Evolutionary conservation across 2,113 vertebrate genomes (phyloP).

Genomic region (Myanophis thanlyinensis): DNA sequence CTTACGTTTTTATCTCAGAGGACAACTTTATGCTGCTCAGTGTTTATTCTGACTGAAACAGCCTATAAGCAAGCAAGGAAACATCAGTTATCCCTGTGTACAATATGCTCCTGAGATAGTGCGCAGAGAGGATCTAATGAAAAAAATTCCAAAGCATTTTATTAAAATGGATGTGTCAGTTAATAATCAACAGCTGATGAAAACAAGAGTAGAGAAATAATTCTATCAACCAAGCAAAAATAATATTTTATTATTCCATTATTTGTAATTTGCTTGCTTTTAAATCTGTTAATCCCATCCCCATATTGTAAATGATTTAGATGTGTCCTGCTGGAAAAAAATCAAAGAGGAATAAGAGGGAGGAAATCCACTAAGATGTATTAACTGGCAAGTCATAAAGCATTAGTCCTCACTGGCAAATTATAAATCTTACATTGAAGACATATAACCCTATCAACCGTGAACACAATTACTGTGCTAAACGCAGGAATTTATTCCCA

Average conservation of each 20-base stretch:
- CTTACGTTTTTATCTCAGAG: background rate
- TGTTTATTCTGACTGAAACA: background rate
- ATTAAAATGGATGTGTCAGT: background rate
- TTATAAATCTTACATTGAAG: slow-evolving; percentile 60
- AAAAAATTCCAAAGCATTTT: background rate
- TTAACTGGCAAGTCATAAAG: slow-evolving; percentile 71
- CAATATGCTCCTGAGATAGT: background rate
- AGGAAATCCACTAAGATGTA: slow-evolving; percentile 61
- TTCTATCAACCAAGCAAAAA: slow-evolving; percentile 22
- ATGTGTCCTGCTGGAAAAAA: slow-evolving; percentile 55
- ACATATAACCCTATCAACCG: slow-evolving; percentile 49
- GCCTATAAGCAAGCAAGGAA: background rate
- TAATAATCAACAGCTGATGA: background rate
- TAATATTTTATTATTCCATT: slow-evolving; percentile 38
- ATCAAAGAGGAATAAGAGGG: slow-evolving; percentile 58
- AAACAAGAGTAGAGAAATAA: background rate
- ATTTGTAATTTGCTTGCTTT: slow-evolving; percentile 47
- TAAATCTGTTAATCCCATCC: slow-evolving; percentile 54
- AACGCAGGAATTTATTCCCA: slow-evolving; percentile 38
- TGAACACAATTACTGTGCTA: slow-evolving; percentile 48
- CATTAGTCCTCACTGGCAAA: slow-evolving; percentile 58
- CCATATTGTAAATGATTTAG: slow-evolving; percentile 54
- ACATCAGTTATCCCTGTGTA: background rate
- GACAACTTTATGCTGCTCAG: background rate
- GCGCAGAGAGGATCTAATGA: background rate